Conservation (phyloP, 2,797 vertebrate species). For the Spinus pinus region DNA sequence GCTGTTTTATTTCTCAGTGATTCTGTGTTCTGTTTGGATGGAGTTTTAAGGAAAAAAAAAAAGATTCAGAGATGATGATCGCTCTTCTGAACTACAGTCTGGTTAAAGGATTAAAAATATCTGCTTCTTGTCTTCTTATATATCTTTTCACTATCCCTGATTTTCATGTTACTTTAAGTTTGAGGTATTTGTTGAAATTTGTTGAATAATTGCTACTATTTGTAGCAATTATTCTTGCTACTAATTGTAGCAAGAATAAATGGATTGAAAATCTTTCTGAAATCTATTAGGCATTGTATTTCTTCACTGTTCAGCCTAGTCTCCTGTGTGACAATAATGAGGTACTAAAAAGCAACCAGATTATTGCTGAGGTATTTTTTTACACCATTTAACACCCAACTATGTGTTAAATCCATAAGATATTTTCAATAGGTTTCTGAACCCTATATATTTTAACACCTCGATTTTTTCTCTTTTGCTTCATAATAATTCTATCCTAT, state of each 20-base stretch:
- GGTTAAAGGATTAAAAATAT: neutral
- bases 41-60: neutral
- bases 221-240: neutral
- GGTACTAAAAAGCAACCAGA: slow-evolving; percentile 22
- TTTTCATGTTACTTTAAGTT: neutral
- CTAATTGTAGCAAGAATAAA: neutral
- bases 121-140: neutral
- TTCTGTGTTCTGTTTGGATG: neutral
- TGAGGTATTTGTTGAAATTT: neutral
- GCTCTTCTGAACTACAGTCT: neutral
- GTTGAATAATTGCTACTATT: no score
- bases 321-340: neutral
- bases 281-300: neutral
- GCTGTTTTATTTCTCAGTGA: neutral
- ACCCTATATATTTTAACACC: neutral
- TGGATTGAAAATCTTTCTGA: neutral
- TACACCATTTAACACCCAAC: neutral
- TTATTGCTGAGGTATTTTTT: neutral
- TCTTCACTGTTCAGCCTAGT: slow-evolving; percentile 1
- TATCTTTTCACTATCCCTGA: neutral
- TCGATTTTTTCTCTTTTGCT: neutral
- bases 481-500: neutral
- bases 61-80: neutral
- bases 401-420: neutral
- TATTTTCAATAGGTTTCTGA: neutral